Evolutionary conservation across 2,888 invertebrate genomes (phyloP).

Genomic region (Deilephila elpenor): DNA sequence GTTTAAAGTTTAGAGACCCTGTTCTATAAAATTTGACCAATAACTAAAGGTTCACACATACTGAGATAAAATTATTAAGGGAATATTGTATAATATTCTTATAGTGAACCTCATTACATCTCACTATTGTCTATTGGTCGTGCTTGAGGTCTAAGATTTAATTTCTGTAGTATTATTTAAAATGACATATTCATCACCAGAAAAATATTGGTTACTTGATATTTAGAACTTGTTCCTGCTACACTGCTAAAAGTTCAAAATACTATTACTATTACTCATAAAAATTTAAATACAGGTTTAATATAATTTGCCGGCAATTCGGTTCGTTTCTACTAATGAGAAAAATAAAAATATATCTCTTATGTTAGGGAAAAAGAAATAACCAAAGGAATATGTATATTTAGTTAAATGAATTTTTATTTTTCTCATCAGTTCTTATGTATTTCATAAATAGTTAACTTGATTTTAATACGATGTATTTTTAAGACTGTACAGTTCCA

Average conservation of each 20-base stretch:
- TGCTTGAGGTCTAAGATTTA: no score
- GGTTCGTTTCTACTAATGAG: neutral
- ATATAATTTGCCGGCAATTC: neutral
- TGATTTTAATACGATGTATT: conserved; percentile 11
- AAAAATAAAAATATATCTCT: neutral
- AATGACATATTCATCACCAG: no score
- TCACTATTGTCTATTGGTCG: no score
- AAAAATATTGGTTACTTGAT: no score
- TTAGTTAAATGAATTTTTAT: neutral
- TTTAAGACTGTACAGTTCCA: conserved; percentile 19
- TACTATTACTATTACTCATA: neutral
- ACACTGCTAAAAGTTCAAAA: neutral
- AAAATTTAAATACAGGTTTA: neutral
- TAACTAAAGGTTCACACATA: no score
- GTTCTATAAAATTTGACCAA: no score
- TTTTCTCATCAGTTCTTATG: conserved; percentile 7
- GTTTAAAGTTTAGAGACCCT: no score
- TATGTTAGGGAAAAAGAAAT: neutral
- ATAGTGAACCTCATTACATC: no score
- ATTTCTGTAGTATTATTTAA: no score
- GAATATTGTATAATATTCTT: no score
- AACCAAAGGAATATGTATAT: neutral
- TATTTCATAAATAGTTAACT: neutral
- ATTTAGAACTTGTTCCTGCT: no score
- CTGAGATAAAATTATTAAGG: no score